Base-by-base conservation (phyloP, 2,113 vertebrate species). In the Ciconia stormi region DNA sequence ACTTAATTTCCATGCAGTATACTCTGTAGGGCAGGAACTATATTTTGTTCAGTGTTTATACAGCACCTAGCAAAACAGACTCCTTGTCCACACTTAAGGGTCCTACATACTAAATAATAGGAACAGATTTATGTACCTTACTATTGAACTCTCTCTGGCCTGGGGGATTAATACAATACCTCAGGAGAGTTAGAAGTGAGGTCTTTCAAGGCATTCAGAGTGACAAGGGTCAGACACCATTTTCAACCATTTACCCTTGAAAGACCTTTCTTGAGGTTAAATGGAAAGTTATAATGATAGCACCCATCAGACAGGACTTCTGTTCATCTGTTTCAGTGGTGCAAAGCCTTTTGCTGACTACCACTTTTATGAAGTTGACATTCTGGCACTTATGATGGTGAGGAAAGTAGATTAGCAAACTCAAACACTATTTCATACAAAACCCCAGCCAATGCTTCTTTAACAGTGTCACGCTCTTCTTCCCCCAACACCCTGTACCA, bases 341-440 rank as follows among this genome's bases (percentile, higher is more conserved):
- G 6, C 16, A 32, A 53, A 71, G 15, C 10, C 32, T 40, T 86
- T 59, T 72, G 38, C 63, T 10, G 13, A 3, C 26, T 53, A 26
- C 27, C 21, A 14, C 16, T 50, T 66, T 3, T 6, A 10, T 1
- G 26, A 32, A 18, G 27, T 53, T 30, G 72, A 46, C 19, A 9
- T 16, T 15, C 62, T 14, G 30, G 50, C 16, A 32, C 23, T 27
- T 30, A 12, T 0, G 2, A 10, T 6, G 5, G 22, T 4, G 9
- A 52, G 21, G 29, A 5, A 17, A n/a, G 15, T 22, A 46, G 38
- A 27, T n/a, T 12, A 29, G 34, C 38, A 47, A 66, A 27, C 55
- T 26, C 20, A 11, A 49, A 9, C 4, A 6, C 16, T 8, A 3
- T 55, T 44, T 29, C 20, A 6, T 3, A 34, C 14, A 36, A 59